Evolutionary conservation across 2,888 invertebrate species (phyloP), one percentile per base, ranked within the genome.

Genomic region (Tyria jacobaeae): DNA sequence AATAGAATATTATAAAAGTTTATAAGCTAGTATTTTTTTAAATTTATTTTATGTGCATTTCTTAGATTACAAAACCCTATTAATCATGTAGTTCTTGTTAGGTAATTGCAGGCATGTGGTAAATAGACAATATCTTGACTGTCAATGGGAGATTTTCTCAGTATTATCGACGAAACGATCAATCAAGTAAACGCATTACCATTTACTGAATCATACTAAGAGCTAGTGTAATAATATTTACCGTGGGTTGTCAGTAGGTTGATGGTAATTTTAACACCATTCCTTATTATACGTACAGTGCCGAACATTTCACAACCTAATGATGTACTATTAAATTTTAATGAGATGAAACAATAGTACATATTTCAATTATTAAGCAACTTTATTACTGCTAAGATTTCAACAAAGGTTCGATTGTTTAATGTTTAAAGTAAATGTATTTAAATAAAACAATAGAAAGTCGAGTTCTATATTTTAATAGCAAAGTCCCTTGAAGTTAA

Each of bases 261-360:
- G 76, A 76, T 78, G 75, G 57, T 76, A 78, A 78, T 75, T 68
- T 31, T 51, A 62, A 63, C 58, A 64, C 56, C 34, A 39, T n/a
- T n/a, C 39, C 51, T 37, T 44, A 31, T 64, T 24, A 41, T 21
- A n/a, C n/a, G 3, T n/a, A 31, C 14, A 47, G n/a, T 35, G 25
- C 17, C 3, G 17, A 41, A 44, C 17, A 41, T 61, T 56, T 27
- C 47, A 21, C 52, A 62, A 62, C n/a, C 24, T 24, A 34, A 52
- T 59, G 35, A 3, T 58, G 41, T 34, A 50, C 31, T 34, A 57
- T 58, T 47, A 31, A 44, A 51, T 39, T 44, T 10, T 58, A 58
- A 44, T 50, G 34, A 44, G 31, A 34, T 21, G 15, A 37, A 51
- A 57, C 50, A 57, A 57, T 57, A 17, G 49, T 41, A 41, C 21